Evolutionary conservation across 2,113 vertebrate species (phyloP).

Genomic region (Hyperoodon ampullatus): DNA sequence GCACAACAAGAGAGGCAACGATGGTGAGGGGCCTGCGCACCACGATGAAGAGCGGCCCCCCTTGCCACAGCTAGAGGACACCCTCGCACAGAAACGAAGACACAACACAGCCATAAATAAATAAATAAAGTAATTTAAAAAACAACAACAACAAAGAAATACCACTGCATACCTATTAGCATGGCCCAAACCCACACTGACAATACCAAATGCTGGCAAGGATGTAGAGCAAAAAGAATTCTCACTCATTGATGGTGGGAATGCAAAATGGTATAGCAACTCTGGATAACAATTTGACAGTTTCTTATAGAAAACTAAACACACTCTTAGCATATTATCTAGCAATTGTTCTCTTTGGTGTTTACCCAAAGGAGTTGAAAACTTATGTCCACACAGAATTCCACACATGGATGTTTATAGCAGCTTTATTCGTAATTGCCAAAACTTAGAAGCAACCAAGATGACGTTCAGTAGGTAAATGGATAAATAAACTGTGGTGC

Average conservation of each 20-base stretch:
- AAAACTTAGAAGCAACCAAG: neutral
- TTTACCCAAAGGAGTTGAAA: neutral
- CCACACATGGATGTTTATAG: neutral
- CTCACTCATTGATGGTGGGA: neutral
- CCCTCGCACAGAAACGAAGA: too few relatives aligned
- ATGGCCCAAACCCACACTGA: neutral
- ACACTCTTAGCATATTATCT: neutral
- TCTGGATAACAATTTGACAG: neutral
- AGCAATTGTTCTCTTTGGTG: neutral
- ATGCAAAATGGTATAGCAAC: neutral
- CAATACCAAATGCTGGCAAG: neutral
- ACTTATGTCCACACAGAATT: neutral
- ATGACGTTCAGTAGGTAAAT: neutral
- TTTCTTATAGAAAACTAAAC: neutral
- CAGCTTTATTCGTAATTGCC: neutral
- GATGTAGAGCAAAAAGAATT: neutral
- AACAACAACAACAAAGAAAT: neutral
- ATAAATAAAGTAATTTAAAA: too few relatives aligned
- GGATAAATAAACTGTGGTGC: neutral
- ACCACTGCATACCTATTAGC: neutral
- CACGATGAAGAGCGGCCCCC: too few relatives aligned
- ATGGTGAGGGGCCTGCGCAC: too few relatives aligned
- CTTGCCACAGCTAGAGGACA: too few relatives aligned
- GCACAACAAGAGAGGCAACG: too few relatives aligned
- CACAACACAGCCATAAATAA: too few relatives aligned